Base-by-base conservation (phyloP, 2,797 vertebrate species). In the Hoplostethus atlanticus region DNA sequence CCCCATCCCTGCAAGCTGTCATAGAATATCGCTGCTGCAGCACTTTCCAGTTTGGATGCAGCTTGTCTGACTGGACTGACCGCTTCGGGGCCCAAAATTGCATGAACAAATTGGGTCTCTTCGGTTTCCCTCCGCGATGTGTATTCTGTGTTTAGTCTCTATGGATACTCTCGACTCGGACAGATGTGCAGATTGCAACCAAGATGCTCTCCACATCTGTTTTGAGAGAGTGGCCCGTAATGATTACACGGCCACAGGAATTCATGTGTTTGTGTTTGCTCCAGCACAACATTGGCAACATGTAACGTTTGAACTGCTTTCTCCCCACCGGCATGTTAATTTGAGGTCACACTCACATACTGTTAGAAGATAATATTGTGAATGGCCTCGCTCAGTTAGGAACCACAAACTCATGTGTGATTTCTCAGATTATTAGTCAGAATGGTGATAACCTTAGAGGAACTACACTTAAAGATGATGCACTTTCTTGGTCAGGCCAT, bases 251-350 rank as follows among this genome's bases (percentile, higher is more conserved):
- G 83, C 83, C 42, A 34, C 73, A 74, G 81, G 74, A 78, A 63
- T 76, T 51, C 2, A 21, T 56, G 80, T 88, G 87, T 86, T 87
- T 88, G 82, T 89, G 88, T 89, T 91, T 87, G 84, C 76, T 72
- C 73, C 48, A 38, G 71, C 73, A 76, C 79, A 81, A 87, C 84
- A 76, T 31, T 76, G 84, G 76, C 77, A 71, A 59, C 71, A 67
- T 73, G 68, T 68, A 25, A 79, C 30, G 64, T 86, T 82, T 80
- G 87, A n/a, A 69, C 78, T 53, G 56, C 71, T 84, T 74, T 78
- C 71, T 81, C 74, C 64, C 73, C 84, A 64, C 67, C 5, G 72
- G 77, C 74, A 31, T 52, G 84, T 76, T 80, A 85, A 74, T 70
- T 78, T 61, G 74, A 82, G 84, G 71, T 83, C 76, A 42, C 74